Conservation (phyloP, 2,113 vertebrate species). For the Agelaius phoeniceus region DNA sequence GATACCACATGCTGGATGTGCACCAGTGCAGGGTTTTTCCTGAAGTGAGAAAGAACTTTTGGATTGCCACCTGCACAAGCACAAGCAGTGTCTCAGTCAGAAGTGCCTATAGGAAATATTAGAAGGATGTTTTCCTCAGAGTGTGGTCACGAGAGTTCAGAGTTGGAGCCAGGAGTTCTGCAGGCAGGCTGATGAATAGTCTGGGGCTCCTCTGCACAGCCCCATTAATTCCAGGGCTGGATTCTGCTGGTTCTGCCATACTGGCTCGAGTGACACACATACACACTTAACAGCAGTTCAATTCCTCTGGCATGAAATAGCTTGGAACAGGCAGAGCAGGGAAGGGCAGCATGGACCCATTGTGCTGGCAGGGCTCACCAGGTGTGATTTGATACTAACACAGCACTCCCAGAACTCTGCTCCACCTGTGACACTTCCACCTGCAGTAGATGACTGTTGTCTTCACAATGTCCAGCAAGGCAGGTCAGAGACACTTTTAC, state of each 20-base stretch:
- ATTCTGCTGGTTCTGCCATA: neutral
- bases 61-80: neutral
- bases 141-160: neutral
- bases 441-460: neutral
- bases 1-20: too few relatives aligned
- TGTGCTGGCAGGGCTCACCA: neutral
- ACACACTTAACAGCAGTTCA: neutral
- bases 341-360: neutral
- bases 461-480: accelerated
- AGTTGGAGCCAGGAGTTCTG: neutral
- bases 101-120: neutral
- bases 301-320: neutral
- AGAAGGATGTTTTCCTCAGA: neutral
- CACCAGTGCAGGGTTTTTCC: too few relatives aligned
- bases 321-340: neutral
- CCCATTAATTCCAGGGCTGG: neutral
- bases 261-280: neutral
- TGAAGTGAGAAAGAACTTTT: neutral
- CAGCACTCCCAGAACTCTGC: neutral
- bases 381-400: neutral
- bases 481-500: neutral
- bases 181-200: neutral
- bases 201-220: neutral
- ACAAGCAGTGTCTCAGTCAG: neutral
- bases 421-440: accelerated